Evolutionary conservation across 2,797 vertebrate species (phyloP), one percentile per base, ranked within the genome.

Genomic region (Phoxinus dragarum): DNA sequence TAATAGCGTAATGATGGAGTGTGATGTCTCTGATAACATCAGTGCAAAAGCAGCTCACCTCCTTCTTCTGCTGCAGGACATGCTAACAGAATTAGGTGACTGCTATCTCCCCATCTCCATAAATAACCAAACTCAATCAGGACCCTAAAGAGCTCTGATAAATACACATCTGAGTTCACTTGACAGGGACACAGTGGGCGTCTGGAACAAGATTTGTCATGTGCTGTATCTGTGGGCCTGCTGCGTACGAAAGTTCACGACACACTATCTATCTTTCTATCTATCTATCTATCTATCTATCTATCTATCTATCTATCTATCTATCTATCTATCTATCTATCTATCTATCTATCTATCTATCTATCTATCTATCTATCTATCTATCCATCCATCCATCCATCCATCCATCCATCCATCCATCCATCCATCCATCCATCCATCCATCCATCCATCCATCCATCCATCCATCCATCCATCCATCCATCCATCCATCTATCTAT

Each of bases 1-100:
- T 95, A 95, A 95, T 92, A 93, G 89, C 93, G 93, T 93, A 93
- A 94, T 94, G 93, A 94, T 91, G 82, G 89, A 89, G 87, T 86
- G 88, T 83, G 86, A 93, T 91, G 91, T 83, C 59, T 40, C 82
- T 78, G 87, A 88, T 88, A 82, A 80, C 86, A 90, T 88, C 87
- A 74, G 85, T 71, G 87, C 79, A 91, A 77, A 89, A 84, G 68
- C 76, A 86, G 81, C 86, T 86, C 84, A 84, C 77, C 88, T 83
- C 85, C 38, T 76, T 88, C 77, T 36, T 86, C 85, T 76, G 72
- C 80, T 88, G 84, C 85, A 75, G 84, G 67, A 71, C 79, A 86
- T 61, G 76, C 89, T 88, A 91, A 91, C 87, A 86, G 76, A 89
- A 91, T 91, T 89, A 89, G 56, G 66, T n/a, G 66, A 80, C 88